A percentile compares a stretch with the other conserved stretches of the same genome.
Conservation (phyloP, 2,797 vertebrate species). For the Eleutherodactylus coqui region DNA sequence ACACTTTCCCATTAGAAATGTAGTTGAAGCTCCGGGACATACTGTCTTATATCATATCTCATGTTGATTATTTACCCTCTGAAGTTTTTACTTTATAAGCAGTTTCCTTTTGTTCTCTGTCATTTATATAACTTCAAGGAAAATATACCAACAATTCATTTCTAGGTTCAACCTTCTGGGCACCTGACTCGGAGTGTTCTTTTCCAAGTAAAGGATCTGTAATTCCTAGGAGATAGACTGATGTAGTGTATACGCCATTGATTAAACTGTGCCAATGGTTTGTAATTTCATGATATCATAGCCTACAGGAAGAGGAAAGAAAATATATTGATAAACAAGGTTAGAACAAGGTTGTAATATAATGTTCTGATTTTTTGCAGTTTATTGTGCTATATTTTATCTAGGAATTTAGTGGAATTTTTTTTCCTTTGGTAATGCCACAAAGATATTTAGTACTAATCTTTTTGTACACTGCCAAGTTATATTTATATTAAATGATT, state of each 20-base stretch:
- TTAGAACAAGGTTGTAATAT: slow-evolving; percentile 29
- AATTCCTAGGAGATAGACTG: slow-evolving; percentile 32
- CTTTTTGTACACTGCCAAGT: background rate
- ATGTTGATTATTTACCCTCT: background rate
- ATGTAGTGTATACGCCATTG: slow-evolving; percentile 34
- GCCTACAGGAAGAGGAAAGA: slow-evolving; percentile 40
- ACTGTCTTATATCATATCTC: background rate
- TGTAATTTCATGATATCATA: slow-evolving; percentile 47
- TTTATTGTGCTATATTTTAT: background rate
- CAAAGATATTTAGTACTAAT: background rate
- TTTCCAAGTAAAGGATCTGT: background rate
- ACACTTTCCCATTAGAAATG: background rate
- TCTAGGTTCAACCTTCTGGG: background rate
- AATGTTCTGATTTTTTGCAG: background rate
- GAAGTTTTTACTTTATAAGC: background rate
- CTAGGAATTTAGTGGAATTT: background rate
- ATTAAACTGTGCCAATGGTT: slow-evolving; percentile 27
- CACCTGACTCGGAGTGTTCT: background rate
- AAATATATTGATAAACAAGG: slow-evolving; percentile 37
- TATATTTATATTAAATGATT: background rate
- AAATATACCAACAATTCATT: background rate
- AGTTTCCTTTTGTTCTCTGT: background rate
- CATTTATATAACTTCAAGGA: background rate
- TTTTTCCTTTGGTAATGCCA: background rate
- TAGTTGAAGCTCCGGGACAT: background rate